Conservation (phyloP, 2,888 invertebrate species). For the Himalopsyche anomala region DNA sequence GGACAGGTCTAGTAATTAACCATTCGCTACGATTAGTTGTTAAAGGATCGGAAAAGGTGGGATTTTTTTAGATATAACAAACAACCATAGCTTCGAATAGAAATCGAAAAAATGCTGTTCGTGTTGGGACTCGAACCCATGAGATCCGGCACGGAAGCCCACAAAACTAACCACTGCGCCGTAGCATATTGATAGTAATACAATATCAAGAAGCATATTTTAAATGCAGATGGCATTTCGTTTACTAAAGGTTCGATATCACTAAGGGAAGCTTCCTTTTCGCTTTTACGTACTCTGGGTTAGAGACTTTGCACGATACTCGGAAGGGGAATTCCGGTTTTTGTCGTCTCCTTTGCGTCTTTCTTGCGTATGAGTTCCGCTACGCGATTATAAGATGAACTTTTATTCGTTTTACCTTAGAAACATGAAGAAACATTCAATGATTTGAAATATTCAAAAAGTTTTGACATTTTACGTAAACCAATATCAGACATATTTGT, state of each 20-base stretch:
- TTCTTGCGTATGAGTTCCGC: conserved; percentile 31
- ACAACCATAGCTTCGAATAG: too few species aligned
- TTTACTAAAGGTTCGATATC: neutral
- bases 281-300: neutral
- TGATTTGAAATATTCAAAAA: neutral
- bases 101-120: too few species aligned
- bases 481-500: too few species aligned
- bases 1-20: too few species aligned
- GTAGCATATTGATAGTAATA: too few species aligned
- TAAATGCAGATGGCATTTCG: neutral
- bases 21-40: too few species aligned
- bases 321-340: conserved; percentile 1
- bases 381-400: neutral
- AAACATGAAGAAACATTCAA: neutral
- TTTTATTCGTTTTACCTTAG: neutral
- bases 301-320: neutral
- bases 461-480: too few species aligned
- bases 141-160: too few species aligned
- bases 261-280: conserved; percentile 1
- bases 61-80: too few species aligned
- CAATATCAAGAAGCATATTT: neutral
- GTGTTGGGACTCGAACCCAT: too few species aligned
- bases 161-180: too few species aligned
- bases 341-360: conserved; percentile 18
- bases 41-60: too few species aligned